Evolutionary conservation across 37 sponge, comb jelly and placozoan species (phyloP).

Genomic region (Spongilla lacustris): DNA sequence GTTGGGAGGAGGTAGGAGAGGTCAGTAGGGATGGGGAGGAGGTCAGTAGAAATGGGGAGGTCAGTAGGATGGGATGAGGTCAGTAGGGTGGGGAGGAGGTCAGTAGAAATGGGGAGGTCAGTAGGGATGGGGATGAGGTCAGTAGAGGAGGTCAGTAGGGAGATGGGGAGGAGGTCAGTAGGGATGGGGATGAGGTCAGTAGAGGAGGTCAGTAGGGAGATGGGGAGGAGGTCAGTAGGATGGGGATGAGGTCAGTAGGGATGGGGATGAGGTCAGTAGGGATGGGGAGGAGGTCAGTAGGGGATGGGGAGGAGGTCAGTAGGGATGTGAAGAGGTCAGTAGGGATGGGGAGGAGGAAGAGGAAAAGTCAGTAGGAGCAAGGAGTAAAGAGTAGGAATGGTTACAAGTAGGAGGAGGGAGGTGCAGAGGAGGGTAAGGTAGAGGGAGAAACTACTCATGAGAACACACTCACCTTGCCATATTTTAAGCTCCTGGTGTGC

Average conservation of each 20-base stretch:
- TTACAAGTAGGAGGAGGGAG: too few species aligned
- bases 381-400: too few species aligned
- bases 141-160: too few species aligned
- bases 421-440: neutral
- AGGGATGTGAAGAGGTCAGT: neutral
- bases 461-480: conserved; percentile 81
- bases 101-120: neutral
- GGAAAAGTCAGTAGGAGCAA: neutral
- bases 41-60: neutral
- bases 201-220: too few species aligned
- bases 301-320: conserved; percentile 2
- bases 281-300: too few species aligned
- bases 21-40: neutral
- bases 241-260: too few species aligned
- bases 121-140: neutral
- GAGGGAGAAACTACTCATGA: neutral
- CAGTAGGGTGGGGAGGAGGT: neutral
- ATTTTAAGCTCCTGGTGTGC: conserved; percentile 94
- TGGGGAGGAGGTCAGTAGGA: too few species aligned
- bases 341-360: neutral
- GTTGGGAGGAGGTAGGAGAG: neutral
- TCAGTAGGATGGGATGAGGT: too few species aligned
- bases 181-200: neutral
- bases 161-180: neutral
- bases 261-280: too few species aligned